Evolutionary conservation across 1,140 invertebrate genomes (phyloP), one percentile per base, ranked within the genome.

Genomic region (Cyrtorhinus lividipennis): DNA sequence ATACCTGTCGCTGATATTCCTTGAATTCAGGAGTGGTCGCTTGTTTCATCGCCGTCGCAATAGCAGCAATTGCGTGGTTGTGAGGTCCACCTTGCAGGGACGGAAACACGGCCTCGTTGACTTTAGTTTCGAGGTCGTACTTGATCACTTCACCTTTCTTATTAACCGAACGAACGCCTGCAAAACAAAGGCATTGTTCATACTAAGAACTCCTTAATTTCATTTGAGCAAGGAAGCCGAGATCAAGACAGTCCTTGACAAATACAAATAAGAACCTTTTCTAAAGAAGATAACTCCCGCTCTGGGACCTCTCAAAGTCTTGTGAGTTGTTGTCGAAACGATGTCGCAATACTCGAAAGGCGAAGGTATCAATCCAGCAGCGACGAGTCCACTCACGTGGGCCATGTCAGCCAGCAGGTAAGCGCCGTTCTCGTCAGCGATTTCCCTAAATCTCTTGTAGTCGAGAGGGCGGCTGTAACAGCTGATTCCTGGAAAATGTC

Each of bases 391-490:
- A 66, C 90, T 86, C 56, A 98, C 83, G 72, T 97, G 94, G 13
- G 93, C 90, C 92, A 98, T 98, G 72, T 98, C 95, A 46, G 91
- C 86, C 77, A 97, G 82, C n/a, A 98, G 71, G 69, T 89, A 88
- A 0, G 92, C 86, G 38, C 86, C 88, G 68, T 85, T 85, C 66
- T 90, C 84, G 74, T 94, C 81, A 53, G 89, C 89, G 57, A 97
- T 95, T 74, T 92, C 76, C 26, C 86, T 79, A 76, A 98, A 98
- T 48, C 85, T 76, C 66, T 87, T 86, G 70, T 91, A 92, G 72
- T 98, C 90, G 48, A 98, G 75, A 66, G 88, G 83, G 20, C 87
- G 77, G 1, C 86, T 87, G 68, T 90, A 89, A 70, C 93, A 97
- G 58, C 89, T 93, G 2, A 94, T 82, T 44, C 94, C 93, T 78